Evolutionary conservation across 2,888 invertebrate species (phyloP).

Genomic region (Microctonus hyperodae): DNA sequence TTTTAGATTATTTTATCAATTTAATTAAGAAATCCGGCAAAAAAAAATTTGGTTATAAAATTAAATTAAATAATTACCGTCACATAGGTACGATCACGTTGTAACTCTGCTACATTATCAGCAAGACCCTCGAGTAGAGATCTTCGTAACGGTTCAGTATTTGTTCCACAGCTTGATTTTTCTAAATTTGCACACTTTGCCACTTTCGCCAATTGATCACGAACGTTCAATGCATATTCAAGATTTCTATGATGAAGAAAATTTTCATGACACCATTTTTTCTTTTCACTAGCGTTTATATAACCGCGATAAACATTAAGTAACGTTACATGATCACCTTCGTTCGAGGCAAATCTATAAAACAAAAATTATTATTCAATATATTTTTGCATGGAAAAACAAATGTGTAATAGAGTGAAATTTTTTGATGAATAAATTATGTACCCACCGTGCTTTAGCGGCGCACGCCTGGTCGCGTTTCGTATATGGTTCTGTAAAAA

Average conservation of each 20-base stretch:
- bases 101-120: conserved; percentile 85
- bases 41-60: conserved; percentile 33
- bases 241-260: conserved; percentile 85
- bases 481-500: conserved; percentile 77
- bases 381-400: too few species aligned
- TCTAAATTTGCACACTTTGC: conserved; percentile 58
- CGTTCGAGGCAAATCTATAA: conserved; percentile 79
- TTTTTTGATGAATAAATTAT: neutral
- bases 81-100: conserved; percentile 75
- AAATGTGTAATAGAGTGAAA: neutral
- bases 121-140: conserved; percentile 84
- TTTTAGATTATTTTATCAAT: conserved; percentile 8
- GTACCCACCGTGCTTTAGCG: conserved; percentile 68
- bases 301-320: conserved; percentile 88
- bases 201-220: conserved; percentile 74
- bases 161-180: conserved; percentile 53
- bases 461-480: conserved; percentile 80
- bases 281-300: conserved; percentile 74
- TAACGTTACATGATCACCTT: conserved; percentile 92
- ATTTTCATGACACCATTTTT: conserved; percentile 89
- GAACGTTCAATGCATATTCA: conserved; percentile 79
- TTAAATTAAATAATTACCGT: conserved; percentile 63
- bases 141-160: conserved; percentile 66
- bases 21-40: conserved; percentile 22
- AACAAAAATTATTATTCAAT: too few species aligned